Evolutionary conservation across 2,113 vertebrate genomes (phyloP), one percentile per base, ranked within the genome.

Genomic region (Chloropsis hardwickii): DNA sequence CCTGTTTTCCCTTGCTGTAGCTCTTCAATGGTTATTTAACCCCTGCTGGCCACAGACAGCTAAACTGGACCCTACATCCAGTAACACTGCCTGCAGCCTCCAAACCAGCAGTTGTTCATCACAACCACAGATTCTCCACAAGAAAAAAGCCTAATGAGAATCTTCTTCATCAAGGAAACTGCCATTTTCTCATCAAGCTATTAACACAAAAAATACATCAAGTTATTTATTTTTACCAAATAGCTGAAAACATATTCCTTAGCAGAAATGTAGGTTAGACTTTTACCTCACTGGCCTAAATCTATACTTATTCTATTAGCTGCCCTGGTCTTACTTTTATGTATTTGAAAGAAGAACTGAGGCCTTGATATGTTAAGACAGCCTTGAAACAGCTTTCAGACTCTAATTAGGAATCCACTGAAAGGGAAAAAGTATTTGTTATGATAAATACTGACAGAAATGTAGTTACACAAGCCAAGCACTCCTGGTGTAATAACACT

Each of bases 381-480:
- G n/a, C 42, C 50, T 61, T 51, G 51, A 87, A 70, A 10, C 57
- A 90, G 71, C n/a, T 90, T 91, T 83, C 62, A 87, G 51, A 71
- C 29, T 86, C 73, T 54, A 88, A 88, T 93, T 86, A 93, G 44
- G 39, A 92, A 78, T 35, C 33, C 27, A 65, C 22, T 80, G 64
- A 83, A 92, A 86, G 23, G 53, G 37, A 48, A 92, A 86, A 91
- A 86, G 47, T 37, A 24, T 89, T 94, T 86, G 81, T 67, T 74
- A 64, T 88, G 74, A 92, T 88, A 92, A 95, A 94, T 81, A 83
- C 44, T 95, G 91, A 88, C 79, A 95, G 82, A 96, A 96, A 78
- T 18, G 31, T 62, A 74, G 70, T 37, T 57, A n/a, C 45, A 39
- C 20, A 76, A 91, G 95, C 78, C 93, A 96, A 95, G 25, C 23